Evolutionary conservation across 2,888 invertebrate genomes (phyloP).

Genomic region (Calameuta pallipes): DNA sequence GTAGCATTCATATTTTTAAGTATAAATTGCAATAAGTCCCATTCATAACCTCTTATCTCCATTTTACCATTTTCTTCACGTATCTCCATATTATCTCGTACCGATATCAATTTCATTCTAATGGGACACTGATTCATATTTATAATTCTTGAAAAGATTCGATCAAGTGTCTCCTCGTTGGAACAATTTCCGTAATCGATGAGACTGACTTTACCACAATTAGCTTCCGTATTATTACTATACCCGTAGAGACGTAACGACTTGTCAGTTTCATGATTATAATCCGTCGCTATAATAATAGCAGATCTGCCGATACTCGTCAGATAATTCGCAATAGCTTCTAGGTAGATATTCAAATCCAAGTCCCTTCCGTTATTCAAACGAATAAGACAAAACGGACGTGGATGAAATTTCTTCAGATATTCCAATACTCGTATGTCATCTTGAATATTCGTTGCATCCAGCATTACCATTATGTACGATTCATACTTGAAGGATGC

Average conservation of each 20-base stretch:
- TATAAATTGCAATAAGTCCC: not conserved
- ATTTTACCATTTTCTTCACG: not conserved
- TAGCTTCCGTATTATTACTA: not conserved
- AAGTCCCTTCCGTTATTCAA: not conserved
- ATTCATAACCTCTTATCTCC: not conserved
- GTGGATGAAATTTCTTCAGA: not conserved
- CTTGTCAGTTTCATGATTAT: not conserved
- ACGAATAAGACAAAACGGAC: not conserved
- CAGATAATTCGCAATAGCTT: not conserved
- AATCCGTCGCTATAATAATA: not conserved
- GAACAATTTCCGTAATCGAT: constrained; percentile 4
- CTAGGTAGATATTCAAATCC: not conserved
- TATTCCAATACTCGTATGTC: not conserved
- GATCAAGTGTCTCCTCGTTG: not conserved
- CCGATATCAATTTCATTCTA: not conserved
- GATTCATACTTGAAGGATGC: not conserved
- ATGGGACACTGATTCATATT: not conserved
- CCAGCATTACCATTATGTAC: not conserved
- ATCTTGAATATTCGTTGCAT: not conserved
- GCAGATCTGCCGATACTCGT: not conserved
- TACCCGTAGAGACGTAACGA: not conserved
- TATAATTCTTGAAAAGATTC: not conserved
- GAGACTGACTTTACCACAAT: not conserved
- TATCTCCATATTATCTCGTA: not conserved
- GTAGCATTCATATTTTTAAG: constrained; percentile 2